phyloP scores from a whole-genome alignment of 2,113 vertebrate species.

The Diphyllodes magnificus region DNA sequence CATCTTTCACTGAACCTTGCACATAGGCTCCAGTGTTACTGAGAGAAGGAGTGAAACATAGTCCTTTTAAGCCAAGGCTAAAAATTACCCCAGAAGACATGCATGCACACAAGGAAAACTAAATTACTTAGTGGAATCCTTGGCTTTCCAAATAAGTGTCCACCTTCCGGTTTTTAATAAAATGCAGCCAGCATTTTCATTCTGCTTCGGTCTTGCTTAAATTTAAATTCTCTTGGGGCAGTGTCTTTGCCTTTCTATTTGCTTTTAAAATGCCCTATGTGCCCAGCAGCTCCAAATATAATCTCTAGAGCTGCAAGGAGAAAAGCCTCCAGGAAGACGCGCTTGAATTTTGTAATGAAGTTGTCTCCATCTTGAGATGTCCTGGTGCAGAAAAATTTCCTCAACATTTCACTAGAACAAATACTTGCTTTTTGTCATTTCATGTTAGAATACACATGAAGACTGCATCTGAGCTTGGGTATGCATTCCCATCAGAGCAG shows the following conservation, averaged over 20 bases:
- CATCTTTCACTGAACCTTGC: neutral
- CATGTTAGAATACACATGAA: neutral
- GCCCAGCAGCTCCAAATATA: neutral
- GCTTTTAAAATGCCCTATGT: neutral
- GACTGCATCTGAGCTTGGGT: neutral
- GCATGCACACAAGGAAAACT: neutral
- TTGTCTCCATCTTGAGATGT: neutral
- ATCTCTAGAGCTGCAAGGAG: neutral
- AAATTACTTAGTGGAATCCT: neutral
- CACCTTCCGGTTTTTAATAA: constrained; percentile 11
- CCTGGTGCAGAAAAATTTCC: neutral
- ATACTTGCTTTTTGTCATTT: neutral
- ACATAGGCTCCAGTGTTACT: neutral
- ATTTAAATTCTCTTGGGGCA: neutral
- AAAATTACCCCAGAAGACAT: neutral
- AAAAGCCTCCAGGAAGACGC: neutral
- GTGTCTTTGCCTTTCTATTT: neutral
- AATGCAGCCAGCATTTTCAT: neutral
- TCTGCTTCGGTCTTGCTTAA: constrained; percentile 19
- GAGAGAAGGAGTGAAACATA: neutral
- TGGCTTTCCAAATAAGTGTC: neutral
- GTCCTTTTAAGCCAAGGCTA: neutral
- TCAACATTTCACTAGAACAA: neutral
- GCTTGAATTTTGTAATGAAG: constrained; percentile 12
- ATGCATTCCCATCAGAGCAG: constrained; percentile 2